Conservation (phyloP, 2,113 vertebrate genomes). For the Pardalotus punctatus region DNA sequence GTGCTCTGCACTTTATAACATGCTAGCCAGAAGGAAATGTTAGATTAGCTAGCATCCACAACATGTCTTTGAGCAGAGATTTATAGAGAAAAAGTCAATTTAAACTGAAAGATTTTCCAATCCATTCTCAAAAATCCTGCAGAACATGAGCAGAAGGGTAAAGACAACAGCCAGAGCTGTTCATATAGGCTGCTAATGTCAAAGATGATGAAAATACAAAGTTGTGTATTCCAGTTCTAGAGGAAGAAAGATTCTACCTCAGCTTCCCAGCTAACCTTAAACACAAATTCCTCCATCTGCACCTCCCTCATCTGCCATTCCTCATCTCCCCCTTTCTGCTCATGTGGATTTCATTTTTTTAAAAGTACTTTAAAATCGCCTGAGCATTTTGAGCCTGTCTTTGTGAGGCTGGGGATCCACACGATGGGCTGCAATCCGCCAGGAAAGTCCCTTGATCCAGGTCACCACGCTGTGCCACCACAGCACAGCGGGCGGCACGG, state of each 20-base stretch:
- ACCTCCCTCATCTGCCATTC: neutral
- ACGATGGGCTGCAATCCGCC: neutral
- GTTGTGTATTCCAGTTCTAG: neutral
- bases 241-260: neutral
- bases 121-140: constrained; percentile 22
- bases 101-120: constrained; percentile 32
- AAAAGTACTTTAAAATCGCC: neutral
- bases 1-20: constrained; percentile 34
- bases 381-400: neutral
- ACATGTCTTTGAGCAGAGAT: constrained; percentile 41
- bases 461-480: neutral
- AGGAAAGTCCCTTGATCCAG: neutral
- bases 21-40: constrained; percentile 43
- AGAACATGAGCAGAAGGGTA: neutral
- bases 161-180: neutral
- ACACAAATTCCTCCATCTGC: neutral
- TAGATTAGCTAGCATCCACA: constrained; percentile 43
- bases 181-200: neutral
- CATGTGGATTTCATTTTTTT: neutral
- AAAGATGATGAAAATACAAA: neutral
- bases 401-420: neutral
- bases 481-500: neutral
- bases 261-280: neutral
- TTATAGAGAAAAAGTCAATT: constrained; percentile 6
- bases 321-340: neutral